These are phyloP conservation scores for Omphaloscelis lunosa DNA, from an alignment of 2,888 invertebrate genomes.

Conservation along the genomic window DNA sequence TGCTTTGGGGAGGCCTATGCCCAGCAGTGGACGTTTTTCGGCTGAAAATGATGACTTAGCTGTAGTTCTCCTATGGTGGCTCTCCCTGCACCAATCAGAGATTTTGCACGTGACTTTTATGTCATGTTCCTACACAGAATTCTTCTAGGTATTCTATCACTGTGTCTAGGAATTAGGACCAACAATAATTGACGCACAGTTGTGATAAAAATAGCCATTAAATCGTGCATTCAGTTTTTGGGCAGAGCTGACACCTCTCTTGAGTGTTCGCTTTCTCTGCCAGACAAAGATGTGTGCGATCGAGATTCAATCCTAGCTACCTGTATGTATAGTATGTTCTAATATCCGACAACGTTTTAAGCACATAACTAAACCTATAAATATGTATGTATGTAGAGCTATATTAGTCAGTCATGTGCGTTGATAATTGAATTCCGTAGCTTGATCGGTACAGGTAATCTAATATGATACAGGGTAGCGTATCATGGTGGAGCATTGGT, in stretches of 20 bases:
- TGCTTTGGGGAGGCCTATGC: no score
- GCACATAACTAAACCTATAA: background rate
- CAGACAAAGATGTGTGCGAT: slow-evolving; percentile 20
- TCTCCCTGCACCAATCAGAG: background rate
- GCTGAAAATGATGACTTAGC: no score
- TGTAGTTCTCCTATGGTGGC: background rate
- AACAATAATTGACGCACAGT: slow-evolving; percentile 41
- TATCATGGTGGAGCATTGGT: no score
- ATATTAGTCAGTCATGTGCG: background rate
- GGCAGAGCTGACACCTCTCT: slow-evolving; percentile 29
- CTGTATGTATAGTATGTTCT: background rate
- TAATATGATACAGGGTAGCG: background rate
- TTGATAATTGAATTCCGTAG: background rate
- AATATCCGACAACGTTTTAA: no score
- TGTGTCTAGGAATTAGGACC: slow-evolving; percentile 2
- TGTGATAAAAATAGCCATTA: slow-evolving; percentile 15
- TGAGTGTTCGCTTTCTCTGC: slow-evolving; percentile 38
- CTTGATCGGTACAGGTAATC: background rate
- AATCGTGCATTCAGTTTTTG: slow-evolving; percentile 24
- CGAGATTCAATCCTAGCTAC: background rate
- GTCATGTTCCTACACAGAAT: background rate
- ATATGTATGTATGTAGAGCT: background rate
- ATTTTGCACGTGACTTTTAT: background rate
- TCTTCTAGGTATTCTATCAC: background rate
- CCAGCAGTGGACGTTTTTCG: no score